Evolutionary conservation across 2,113 vertebrate genomes (phyloP), one percentile per base, ranked within the genome.

Genomic region (Ceyx melanurus): DNA sequence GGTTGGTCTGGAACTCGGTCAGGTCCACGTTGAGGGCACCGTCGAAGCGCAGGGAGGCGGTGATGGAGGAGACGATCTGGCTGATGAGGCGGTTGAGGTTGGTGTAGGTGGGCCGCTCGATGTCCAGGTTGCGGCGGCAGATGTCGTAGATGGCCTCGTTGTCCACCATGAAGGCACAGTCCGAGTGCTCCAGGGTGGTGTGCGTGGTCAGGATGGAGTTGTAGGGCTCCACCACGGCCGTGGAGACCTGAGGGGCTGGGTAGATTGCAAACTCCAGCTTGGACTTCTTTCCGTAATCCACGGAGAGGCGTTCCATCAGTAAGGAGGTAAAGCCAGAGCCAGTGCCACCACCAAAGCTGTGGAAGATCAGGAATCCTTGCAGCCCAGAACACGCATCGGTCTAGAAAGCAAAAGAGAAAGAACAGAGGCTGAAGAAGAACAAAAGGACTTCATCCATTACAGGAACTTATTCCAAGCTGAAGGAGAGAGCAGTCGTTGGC

Each of bases 291-390:
- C 51, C 70, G 2, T 99, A 99, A 20, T 93, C 91, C 54, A 86
- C 53, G 16, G 99, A 99, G 76, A 99, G 98, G 46, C 98, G 98
- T 82, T 99, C 99, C 99, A 99, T 99, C 93, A 99, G 97, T 77
- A 99, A 95, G 81, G 99, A 99, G 3, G 98, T 98, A 56, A 98
- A 98, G 21, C 98, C 98, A 2, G 98, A 98, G 61, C 98, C 98
- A 0, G 98, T 98, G 16, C 98, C 98, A 0, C 98, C 98, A 2
- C 98, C 98, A n/a, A 98, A 98, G 66, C 98, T 98, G 73, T 98
- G 98, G 94, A 98, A 98, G 66, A 98, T 90, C 26, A 98, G 97
- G 95, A 98, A 98, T 35, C 98, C 98, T 80, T 98, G 98, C 74
- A 98, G 92, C 4, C 98, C 98, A 7, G 97, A 97, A 61, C 98